Evolutionary conservation across 2,113 vertebrate species (phyloP).

Genomic region (Anolis carolinensis): DNA sequence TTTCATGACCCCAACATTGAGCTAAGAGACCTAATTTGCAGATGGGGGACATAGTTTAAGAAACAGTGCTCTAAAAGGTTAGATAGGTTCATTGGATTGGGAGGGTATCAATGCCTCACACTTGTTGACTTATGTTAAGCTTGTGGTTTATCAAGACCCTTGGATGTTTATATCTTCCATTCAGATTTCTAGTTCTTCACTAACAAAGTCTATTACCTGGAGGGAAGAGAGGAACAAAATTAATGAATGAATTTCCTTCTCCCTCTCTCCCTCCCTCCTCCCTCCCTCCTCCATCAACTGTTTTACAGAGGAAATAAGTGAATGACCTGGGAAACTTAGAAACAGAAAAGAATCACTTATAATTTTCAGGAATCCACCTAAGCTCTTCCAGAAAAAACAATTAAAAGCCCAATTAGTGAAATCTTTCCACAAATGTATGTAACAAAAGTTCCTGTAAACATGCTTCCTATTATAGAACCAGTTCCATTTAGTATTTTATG

Average conservation of each 20-base stretch:
- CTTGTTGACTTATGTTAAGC: too few relatives aligned
- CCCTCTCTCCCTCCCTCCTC: too few relatives aligned
- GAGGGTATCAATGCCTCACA: too few relatives aligned
- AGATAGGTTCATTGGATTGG: too few relatives aligned
- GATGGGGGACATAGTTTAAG: too few relatives aligned
- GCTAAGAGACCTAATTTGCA: too few relatives aligned
- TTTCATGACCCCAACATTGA: too few relatives aligned
- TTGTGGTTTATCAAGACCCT: too few relatives aligned
- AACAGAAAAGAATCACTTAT: not conserved
- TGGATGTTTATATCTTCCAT: too few relatives aligned
- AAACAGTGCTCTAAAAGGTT: too few relatives aligned
- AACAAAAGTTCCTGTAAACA: not conserved
- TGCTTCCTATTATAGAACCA: not conserved
- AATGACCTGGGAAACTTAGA: not conserved
- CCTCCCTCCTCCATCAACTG: not conserved
- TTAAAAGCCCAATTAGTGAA: not conserved
- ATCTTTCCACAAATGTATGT: not conserved
- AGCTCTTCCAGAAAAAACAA: not conserved
- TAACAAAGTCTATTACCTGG: not conserved
- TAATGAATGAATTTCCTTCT: not conserved
- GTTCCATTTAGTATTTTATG: conserved; percentile 19
- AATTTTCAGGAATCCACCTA: not conserved
- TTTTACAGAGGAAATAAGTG: not conserved
- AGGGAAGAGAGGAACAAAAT: not conserved
- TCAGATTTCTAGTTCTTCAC: not conserved